Evolutionary conservation across 2,888 invertebrate genomes (phyloP).

Genomic region (Tupiocoris notatus): DNA sequence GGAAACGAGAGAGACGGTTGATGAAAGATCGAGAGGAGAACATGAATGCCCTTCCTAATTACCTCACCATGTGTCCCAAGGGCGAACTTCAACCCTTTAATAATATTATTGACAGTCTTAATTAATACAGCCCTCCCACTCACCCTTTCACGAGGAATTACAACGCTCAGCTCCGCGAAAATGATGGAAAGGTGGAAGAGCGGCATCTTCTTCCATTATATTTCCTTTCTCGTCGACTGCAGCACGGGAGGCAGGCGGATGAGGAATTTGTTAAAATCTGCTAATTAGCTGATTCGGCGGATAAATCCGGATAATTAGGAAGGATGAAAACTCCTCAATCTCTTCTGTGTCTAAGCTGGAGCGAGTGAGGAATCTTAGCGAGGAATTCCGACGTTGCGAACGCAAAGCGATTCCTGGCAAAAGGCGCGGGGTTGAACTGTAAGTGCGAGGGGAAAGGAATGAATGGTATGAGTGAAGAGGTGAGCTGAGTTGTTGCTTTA

Average conservation of each 20-base stretch:
- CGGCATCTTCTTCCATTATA: conserved; percentile 23
- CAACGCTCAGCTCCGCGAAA: conserved; percentile 16
- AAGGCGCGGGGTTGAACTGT: too few species aligned
- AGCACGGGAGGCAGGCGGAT: not conserved
- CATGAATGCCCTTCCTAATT: conserved; percentile 43
- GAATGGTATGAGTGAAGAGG: too few species aligned
- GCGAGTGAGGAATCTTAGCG: not conserved
- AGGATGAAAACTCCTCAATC: not conserved
- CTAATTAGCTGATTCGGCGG: conserved; percentile 37
- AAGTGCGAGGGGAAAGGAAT: too few species aligned
- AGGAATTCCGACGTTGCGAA: not conserved
- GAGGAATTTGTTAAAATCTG: conserved; percentile 41
- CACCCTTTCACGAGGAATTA: conserved; percentile 14
- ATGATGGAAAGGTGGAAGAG: conserved; percentile 1
- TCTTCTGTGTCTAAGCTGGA: not conserved
- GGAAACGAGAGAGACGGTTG: conserved; percentile 5
- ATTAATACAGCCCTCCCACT: conserved; percentile 42
- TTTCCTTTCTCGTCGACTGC: conserved; percentile 18
- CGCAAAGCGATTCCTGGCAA: too few species aligned
- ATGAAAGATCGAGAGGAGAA: too few species aligned
- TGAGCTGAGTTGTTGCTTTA: too few species aligned
- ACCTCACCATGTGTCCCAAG: conserved; percentile 43
- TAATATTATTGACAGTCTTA: conserved; percentile 45
- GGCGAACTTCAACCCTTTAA: conserved; percentile 44
- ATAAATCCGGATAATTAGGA: conserved; percentile 32